Base-by-base conservation (phyloP, 30 jellyfish, hydroid and myxozoan species). In the Cassiopea andromeda region DNA sequence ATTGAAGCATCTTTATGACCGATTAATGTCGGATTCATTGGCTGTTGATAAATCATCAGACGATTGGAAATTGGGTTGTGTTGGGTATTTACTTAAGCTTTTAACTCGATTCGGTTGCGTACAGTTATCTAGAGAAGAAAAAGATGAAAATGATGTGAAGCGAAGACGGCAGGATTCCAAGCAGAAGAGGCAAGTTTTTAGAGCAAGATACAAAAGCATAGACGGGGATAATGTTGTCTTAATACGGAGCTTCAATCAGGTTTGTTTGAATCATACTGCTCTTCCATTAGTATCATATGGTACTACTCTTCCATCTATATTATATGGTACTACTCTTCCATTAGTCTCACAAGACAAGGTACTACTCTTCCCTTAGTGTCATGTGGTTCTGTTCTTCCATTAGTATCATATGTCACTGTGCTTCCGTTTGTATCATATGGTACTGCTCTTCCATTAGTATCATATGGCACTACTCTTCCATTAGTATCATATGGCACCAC, bases 191-290 rank as follows among this genome's bases (percentile, higher is more conserved):
- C 98, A 87, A 77, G 97, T 96, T 7, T 96, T 96, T 54, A 80
- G 99, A 74, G 98, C 99, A 58, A 87, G 99, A 57, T 96, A 96
- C 70, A 85, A 97, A 71, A 96, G 99, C 78, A 92, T 97, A 6
- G 99, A 96, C 72, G 98, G 98, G 48, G 99, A 96, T 44, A 92
- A 96, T 90, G 78, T 90, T 84, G 98, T 96, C 78, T 92, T 96
- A 19, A 96, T 96, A 17, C 98, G 93, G 46, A 93, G 92, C 44
- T 92, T 96, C 73, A 96, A 93, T 64, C 93, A 96, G 97, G 99
- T 96, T 73, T 18, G 93, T 60, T 1, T 2, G 4, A 13, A 4
- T 58, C 67, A 7, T 58, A 6, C 14, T 58, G 38, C 38, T 27
- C 38, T 27, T 27, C 38, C 38, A 27, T 27, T 27, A 27, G 38